Evolutionary conservation across 2,797 vertebrate genomes (phyloP), one percentile per base, ranked within the genome.

Genomic region (Phrynocephalus forsythii): DNA sequence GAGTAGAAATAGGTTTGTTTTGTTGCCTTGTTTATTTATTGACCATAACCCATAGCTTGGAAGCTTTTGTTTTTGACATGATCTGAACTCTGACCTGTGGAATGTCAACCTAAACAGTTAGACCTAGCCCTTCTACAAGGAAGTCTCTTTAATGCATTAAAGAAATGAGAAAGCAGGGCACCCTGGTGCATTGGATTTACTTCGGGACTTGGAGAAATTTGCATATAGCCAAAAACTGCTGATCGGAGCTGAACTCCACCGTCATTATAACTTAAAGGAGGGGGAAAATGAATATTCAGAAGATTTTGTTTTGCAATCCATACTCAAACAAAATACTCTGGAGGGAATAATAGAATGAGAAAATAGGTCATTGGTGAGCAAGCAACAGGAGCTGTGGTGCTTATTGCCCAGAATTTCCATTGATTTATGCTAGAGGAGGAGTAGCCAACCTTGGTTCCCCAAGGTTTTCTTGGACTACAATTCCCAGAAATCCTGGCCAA

Each of bases 211-310:
- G 15, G 79, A 73, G 1, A 0, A 56, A 94, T 94, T 95, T 92
- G 91, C 85, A 90, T 87, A 91, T 88, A 72, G 89, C 90, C 87
- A 93, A 78, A 63, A 95, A 94, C 89, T 93, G 90, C 91, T 94
- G 91, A 90, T 92, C 90, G 78, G 87, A 92, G 83, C 91, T 91
- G 86, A 92, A 93, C 93, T 93, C 91, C 87, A 33, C 68, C 85
- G 88, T 95, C 89, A 80, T 91, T 93, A 90, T 93, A 91, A 92
- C 92, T 92, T 89, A 88, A 87, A 93, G 88, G 38, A 44, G 60
- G 60, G 20, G 91, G 86, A 88, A 88, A 89, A 93, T 92, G 94
- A 88, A 86, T 77, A 87, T 93, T 95, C 91, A 90, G 87, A 88
- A 87, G 33, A 77, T 83, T 79, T 87, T 93, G 86, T 22, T 1